phyloP scores from a whole-genome alignment of 2,113 vertebrate genomes.

The Platysternon megacephalum region DNA sequence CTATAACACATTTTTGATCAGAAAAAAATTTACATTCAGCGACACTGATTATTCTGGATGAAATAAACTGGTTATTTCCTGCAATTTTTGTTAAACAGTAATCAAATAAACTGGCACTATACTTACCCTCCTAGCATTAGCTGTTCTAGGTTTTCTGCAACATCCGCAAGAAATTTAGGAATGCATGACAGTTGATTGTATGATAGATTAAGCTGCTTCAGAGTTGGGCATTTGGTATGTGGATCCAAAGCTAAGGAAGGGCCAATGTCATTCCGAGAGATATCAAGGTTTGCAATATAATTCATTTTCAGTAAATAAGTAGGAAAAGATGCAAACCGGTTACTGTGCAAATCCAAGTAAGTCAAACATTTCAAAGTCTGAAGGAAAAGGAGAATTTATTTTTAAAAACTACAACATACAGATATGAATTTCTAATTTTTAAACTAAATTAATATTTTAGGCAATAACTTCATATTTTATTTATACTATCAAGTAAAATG shows the following conservation, averaged over 20 bases:
- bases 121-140: constrained; percentile 91
- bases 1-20: not conserved
- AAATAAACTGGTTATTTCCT: not conserved
- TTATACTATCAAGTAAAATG: not conserved
- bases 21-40: not conserved
- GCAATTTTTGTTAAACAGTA: not conserved
- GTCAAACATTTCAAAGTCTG: constrained; percentile 89
- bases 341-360: constrained; percentile 93
- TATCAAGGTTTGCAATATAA: constrained; percentile 84
- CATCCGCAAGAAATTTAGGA: constrained; percentile 80
- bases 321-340: constrained; percentile 86
- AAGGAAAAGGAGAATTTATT: constrained; percentile 21
- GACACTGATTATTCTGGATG: not conserved
- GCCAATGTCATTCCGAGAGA: constrained; percentile 91
- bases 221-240: constrained; percentile 75
- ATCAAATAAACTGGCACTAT: not conserved
- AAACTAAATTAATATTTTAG: not conserved
- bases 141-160: constrained; percentile 85
- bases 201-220: constrained; percentile 91
- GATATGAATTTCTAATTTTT: not conserved
- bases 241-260: constrained; percentile 82
- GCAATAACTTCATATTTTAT: not conserved
- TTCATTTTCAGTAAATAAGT: constrained; percentile 85
- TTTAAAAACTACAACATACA: not conserved
- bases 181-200: constrained; percentile 86